These are phyloP conservation scores for Silurus aristotelis DNA, from an alignment of 2,797 vertebrate species.

Conservation along the genomic window DNA sequence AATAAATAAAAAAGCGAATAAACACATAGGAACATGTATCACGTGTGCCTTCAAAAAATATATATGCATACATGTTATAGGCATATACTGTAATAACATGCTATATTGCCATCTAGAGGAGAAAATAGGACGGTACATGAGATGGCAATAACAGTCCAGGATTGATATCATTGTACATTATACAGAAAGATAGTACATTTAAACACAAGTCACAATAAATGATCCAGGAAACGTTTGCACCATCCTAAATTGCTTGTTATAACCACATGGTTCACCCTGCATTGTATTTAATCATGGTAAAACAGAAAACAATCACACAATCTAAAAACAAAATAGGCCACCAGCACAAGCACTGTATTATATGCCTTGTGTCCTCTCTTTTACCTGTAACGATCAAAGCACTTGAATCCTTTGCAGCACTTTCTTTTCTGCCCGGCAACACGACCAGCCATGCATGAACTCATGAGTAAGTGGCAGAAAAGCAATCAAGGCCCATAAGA, in stretches of 20 bases:
- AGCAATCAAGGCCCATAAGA: constrained; percentile 3
- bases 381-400: not conserved
- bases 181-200: not conserved
- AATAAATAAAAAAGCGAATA: not conserved
- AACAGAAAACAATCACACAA: too few species aligned
- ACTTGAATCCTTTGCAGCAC: not conserved
- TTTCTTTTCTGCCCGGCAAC: constrained; percentile 10
- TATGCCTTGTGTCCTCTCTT: not conserved
- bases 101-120: constrained; percentile 39
- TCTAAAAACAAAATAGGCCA: not conserved
- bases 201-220: not conserved
- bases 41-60: not conserved
- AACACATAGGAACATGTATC: not conserved
- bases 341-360: not conserved
- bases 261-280: not conserved
- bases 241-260: too few species aligned
- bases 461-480: constrained; percentile 28
- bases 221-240: not conserved
- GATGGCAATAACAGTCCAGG: not conserved
- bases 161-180: not conserved
- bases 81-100: not conserved
- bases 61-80: not conserved
- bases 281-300: too few species aligned
- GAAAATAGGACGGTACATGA: not conserved
- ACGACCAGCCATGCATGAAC: constrained; percentile 7